Conservation (phyloP, 2,888 invertebrate species). For the Amblyjoppa proteus region DNA sequence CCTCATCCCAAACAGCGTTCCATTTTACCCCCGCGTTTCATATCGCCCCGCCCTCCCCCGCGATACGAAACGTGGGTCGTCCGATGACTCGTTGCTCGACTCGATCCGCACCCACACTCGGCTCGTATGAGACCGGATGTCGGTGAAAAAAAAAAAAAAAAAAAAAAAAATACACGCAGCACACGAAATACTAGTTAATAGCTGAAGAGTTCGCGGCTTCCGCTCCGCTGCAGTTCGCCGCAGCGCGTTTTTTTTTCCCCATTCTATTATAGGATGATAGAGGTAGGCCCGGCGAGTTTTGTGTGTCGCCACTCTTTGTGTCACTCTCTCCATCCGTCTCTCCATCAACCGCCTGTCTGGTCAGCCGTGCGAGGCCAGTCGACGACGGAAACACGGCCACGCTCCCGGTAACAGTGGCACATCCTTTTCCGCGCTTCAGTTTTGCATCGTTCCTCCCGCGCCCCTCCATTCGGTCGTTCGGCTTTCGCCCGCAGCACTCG, state of each 20-base stretch:
- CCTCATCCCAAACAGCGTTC: too few species aligned
- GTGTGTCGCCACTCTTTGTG: conserved; percentile 22
- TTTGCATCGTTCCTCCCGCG: conserved; percentile 27
- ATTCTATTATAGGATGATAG: conserved; percentile 36
- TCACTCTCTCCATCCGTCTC: conserved; percentile 63
- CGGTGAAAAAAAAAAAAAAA: conserved; percentile 68
- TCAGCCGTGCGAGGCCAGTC: background rate
- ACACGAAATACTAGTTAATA: conserved; percentile 76
- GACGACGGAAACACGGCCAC: conserved; percentile 65
- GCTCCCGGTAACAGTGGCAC: conserved; percentile 50
- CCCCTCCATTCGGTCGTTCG: background rate
- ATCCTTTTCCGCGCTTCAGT: conserved; percentile 62
- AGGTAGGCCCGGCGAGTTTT: conserved; percentile 34
- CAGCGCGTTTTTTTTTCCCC: conserved; percentile 73
- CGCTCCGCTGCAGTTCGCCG: conserved; percentile 72
- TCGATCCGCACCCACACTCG: conserved; percentile 67
- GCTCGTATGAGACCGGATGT: conserved; percentile 59
- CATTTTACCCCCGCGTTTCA: too few species aligned
- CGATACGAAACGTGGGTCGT: conserved; percentile 15
- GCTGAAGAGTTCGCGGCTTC: conserved; percentile 76
- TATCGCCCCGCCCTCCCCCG: too few species aligned
- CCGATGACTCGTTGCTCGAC: conserved; percentile 35
- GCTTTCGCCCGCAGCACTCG: background rate
- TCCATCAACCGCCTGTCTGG: background rate
- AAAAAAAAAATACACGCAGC: conserved; percentile 4